Evolutionary conservation across 2,888 invertebrate species (phyloP).

Genomic region (Pemphredon lugubris): DNA sequence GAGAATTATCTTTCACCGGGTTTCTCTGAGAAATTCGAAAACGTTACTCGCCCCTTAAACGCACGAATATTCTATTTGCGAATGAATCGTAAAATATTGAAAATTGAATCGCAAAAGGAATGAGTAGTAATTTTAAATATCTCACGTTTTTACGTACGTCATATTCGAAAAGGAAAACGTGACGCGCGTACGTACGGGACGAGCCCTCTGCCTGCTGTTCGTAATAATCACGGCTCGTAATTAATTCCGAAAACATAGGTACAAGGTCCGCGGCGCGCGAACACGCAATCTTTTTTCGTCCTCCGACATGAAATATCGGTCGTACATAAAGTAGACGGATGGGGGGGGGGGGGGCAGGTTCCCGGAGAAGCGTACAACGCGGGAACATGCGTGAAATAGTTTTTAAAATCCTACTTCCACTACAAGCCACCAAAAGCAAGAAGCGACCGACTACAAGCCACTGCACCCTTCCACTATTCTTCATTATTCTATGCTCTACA

Average conservation of each 20-base stretch:
- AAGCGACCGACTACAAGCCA: background rate
- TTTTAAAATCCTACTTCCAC: conserved; percentile 40
- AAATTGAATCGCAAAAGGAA: too few species aligned
- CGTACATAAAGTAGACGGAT: conserved; percentile 16
- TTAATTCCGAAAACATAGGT: conserved; percentile 28
- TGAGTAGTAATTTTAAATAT: too few species aligned
- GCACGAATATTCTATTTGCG: too few species aligned
- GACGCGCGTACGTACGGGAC: too few species aligned
- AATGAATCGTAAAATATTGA: too few species aligned
- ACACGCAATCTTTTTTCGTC: conserved; percentile 16
- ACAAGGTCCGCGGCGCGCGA: background rate
- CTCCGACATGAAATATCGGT: conserved; percentile 24
- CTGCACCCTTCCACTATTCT: background rate
- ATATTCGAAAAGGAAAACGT: too few species aligned
- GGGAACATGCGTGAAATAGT: conserved; percentile 46
- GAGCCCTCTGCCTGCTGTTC: conserved; percentile 29
- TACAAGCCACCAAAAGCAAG: conserved; percentile 9
- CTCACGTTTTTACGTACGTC: too few species aligned
- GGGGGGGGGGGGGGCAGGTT: too few species aligned
- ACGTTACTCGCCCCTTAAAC: too few species aligned
- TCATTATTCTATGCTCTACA: background rate
- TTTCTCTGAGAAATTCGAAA: too few species aligned
- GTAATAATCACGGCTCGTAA: conserved; percentile 36
- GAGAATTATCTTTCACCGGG: too few species aligned
- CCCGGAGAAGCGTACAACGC: conserved; percentile 4